A percentile compares a stretch with the other conserved stretches of the same genome.
Evolutionary conservation across 2,888 invertebrate species (phyloP).

Genomic region (Notodonta dromedarius): DNA sequence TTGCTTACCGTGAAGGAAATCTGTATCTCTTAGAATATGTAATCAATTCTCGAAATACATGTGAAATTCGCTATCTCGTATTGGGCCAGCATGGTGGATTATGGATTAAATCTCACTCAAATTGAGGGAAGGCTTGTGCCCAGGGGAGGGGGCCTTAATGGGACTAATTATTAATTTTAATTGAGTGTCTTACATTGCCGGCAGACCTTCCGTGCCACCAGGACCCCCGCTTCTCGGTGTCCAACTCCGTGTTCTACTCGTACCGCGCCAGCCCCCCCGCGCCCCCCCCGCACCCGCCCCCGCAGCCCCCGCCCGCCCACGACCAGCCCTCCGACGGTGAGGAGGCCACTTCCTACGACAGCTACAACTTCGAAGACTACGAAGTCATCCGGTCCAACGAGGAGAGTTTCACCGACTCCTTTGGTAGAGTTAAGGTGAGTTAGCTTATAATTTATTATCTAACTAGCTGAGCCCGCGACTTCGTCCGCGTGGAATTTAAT

Average conservation of each 20-base stretch:
- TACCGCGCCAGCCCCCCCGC: slow-evolving; percentile 38
- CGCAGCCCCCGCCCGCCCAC: slow-evolving; percentile 3
- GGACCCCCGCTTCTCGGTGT: slow-evolving; percentile 60
- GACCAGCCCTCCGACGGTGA: slow-evolving; percentile 61
- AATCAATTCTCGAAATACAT: too few species aligned
- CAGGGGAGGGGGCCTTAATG: too few species aligned
- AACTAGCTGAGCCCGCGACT: too few species aligned
- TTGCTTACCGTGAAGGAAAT: too few species aligned
- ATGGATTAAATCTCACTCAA: too few species aligned
- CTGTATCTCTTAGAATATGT: too few species aligned
- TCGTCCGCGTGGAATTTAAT: too few species aligned
- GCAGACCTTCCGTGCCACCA: slow-evolving; percentile 77
- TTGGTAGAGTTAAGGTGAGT: slow-evolving; percentile 41
- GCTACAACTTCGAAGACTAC: slow-evolving; percentile 72
- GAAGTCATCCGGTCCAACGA: slow-evolving; percentile 68
- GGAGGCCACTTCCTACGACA: slow-evolving; percentile 66
- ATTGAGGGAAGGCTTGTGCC: too few species aligned
- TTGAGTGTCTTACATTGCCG: not conserved
- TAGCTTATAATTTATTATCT: too few species aligned
- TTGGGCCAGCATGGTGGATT: too few species aligned
- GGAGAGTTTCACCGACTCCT: slow-evolving; percentile 55
- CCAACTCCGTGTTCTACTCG: slow-evolving; percentile 68
- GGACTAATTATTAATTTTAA: too few species aligned
- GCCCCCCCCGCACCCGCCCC: slow-evolving; percentile 16
- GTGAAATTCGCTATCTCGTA: too few species aligned